These are phyloP conservation scores for Lamprotornis superbus DNA, from an alignment of 2,113 vertebrate species.

Conservation along the genomic window DNA sequence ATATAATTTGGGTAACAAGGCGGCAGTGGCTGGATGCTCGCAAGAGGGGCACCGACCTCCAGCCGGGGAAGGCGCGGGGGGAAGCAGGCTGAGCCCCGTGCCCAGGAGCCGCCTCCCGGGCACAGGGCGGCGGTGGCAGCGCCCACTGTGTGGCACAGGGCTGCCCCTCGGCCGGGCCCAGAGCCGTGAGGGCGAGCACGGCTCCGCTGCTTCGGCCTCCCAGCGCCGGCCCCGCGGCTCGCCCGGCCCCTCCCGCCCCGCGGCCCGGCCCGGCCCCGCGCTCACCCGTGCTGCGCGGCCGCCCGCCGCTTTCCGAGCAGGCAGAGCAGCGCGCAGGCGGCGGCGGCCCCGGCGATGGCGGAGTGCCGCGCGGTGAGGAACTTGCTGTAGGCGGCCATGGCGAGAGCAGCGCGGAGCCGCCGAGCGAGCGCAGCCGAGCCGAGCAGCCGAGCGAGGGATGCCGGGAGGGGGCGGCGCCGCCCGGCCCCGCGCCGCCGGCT, in stretches of 20 bases:
- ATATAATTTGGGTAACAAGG: accelerated
- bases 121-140: background rate
- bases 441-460: constrained; percentile 22
- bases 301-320: constrained; percentile 76
- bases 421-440: background rate
- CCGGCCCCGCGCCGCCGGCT: background rate
- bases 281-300: background rate
- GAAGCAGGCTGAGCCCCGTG: background rate
- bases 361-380: constrained; percentile 86
- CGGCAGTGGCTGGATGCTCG: accelerated
- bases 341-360: constrained; percentile 82
- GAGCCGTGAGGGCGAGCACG: background rate
- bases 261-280: background rate
- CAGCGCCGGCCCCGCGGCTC: background rate
- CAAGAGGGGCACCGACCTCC: background rate
- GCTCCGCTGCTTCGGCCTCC: background rate
- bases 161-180: background rate
- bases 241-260: background rate
- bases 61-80: no score
- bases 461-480: constrained; percentile 29
- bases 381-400: constrained; percentile 92
- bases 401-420: background rate
- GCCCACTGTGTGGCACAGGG: background rate
- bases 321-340: constrained; percentile 78
- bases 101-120: background rate